Conservation (phyloP, 2,113 vertebrate species). For the Coturnix japonica region DNA sequence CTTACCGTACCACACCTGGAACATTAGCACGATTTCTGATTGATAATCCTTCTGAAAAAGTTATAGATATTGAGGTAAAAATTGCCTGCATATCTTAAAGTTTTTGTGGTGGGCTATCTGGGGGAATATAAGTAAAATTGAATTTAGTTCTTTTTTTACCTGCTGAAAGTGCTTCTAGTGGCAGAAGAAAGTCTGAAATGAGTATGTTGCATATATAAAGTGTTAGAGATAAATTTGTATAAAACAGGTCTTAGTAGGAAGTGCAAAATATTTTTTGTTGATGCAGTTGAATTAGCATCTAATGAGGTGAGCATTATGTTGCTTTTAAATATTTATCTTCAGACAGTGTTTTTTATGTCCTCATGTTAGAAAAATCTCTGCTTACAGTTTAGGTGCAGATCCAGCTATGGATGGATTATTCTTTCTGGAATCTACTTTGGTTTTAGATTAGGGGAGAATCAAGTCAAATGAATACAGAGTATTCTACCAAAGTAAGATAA, state of each 20-base stretch:
- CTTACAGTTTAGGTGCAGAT: accelerated
- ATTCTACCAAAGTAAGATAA: not conserved
- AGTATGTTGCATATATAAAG: not conserved
- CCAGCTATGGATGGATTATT: not conserved
- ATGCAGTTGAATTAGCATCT: not conserved
- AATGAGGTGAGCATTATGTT: not conserved
- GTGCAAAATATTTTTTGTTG: not conserved
- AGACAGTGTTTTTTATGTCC: not conserved
- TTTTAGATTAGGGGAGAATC: not conserved
- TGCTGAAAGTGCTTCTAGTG: not conserved
- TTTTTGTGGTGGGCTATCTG: not conserved
- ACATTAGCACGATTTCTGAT: constrained; percentile 95
- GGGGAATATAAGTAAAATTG: not conserved
- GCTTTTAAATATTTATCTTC: not conserved
- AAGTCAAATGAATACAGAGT: not conserved
- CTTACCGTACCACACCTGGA: constrained; percentile 95
- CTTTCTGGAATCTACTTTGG: not conserved
- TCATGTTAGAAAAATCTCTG: not conserved
- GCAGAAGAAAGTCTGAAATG: not conserved
- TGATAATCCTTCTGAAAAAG: constrained; percentile 93
- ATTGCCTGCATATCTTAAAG: not conserved
- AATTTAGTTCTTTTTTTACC: not conserved
- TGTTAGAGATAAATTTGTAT: not conserved
- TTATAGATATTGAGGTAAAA: constrained; percentile 96
- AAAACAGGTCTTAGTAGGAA: not conserved